Base-by-base conservation (phyloP, 2,888 invertebrate species). In the Microplitis manilae region DNA sequence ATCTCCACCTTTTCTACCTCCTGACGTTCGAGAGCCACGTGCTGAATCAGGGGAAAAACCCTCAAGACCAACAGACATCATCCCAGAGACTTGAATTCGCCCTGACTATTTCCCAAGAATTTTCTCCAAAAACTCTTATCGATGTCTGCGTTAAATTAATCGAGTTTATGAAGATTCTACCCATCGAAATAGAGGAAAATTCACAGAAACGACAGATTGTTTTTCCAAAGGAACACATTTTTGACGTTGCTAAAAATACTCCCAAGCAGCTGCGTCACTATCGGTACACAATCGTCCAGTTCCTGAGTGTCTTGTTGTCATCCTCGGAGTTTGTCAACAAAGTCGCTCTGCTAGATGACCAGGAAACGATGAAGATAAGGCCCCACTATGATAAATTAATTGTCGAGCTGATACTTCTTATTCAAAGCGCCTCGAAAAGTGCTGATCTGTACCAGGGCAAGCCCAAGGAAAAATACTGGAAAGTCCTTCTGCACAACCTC, bases 261-360 rank as follows among this genome's bases (percentile, higher is more conserved):
- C 92, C 94, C 0, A 94, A 95, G 85, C 95, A 97, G 82, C 91
- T 97, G 73, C 92, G 96, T 1, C 96, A 97, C 88, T 97, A 94
- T 88, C 97, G 96, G 90, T 97, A 96, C 85, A 92, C 94, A 0
- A 91, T 95, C 38, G 91, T 97, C 17, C 94, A 94, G 39, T 95
- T 96, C 82, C 91, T 96, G 71, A 93, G 94, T 7, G 92, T 92
- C 17, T 91, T 96, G 61, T 91, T 96, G 72, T 93, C 94, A 1
- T 93, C 94, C 0, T 90, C 93, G 0, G 92, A 93, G 78, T 95
- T 96, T 83, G 92, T 96, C 1, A 93, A 93, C 68, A 93, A 94
- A 87, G 92, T 93, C 13, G 93, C 93, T 0, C 88, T 91, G 74
- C 90, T 94, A 0, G 87, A 89, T 1, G 89, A 92, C 8, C 86